Conservation (phyloP, 1,140 invertebrate genomes). For the Odontomachus brunneus region DNA sequence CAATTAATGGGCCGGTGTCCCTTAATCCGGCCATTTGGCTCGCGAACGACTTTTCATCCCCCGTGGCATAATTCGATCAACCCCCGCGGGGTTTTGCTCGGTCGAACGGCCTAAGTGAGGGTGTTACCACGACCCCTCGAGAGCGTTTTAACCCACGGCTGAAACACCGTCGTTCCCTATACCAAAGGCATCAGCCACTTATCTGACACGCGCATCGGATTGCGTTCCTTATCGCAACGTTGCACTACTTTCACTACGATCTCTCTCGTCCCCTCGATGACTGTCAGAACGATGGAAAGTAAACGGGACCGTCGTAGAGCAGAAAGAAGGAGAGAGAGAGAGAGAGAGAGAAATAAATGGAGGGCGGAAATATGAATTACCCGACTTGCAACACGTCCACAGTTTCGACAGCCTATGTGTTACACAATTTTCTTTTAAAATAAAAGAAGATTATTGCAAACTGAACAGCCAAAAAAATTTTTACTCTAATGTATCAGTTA, state of each 20-base stretch:
- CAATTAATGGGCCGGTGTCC: constrained; percentile 75
- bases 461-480: not conserved
- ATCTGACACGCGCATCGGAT: constrained; percentile 86
- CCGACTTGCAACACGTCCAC: constrained; percentile 16
- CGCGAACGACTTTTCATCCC: constrained; percentile 81
- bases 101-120: constrained; percentile 74
- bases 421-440: not conserved
- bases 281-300: constrained; percentile 53
- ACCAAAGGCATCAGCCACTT: constrained; percentile 84
- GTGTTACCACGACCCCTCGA: constrained; percentile 76
- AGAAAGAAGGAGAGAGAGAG: not conserved
- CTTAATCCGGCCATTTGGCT: constrained; percentile 81
- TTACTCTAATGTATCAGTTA: not conserved
- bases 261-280: constrained; percentile 42
- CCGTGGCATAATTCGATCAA: constrained; percentile 80
- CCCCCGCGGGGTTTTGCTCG: constrained; percentile 66
- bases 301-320: constrained; percentile 51
- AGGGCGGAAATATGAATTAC: constrained; percentile 56
- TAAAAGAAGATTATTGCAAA: not conserved
- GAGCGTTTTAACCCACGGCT: constrained; percentile 75
- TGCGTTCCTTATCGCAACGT: constrained; percentile 84
- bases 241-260: constrained; percentile 83
- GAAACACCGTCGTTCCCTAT: constrained; percentile 73
- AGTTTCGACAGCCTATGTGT: not conserved
- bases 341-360: no score